Evolutionary conservation across 2,113 vertebrate species (phyloP).

Genomic region (Haemorhous mexicanus): DNA sequence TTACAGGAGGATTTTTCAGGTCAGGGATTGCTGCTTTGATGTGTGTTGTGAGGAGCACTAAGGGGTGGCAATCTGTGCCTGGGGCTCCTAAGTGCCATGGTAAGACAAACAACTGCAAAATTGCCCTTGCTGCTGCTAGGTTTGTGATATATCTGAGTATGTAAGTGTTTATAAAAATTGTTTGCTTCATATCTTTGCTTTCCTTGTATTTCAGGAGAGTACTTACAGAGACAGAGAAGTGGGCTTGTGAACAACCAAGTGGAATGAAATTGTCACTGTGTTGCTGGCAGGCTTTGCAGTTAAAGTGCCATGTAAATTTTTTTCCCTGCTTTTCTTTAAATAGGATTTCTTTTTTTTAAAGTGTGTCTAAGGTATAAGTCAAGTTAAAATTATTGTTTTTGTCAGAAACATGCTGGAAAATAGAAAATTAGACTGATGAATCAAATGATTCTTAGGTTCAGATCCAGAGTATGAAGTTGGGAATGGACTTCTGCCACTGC

Average conservation of each 20-base stretch:
- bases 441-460: neutral
- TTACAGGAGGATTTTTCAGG: neutral
- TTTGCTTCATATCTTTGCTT: neutral
- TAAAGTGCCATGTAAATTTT: neutral
- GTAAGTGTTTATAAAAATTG: slow-evolving; percentile 5
- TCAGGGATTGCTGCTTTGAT: neutral
- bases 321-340: neutral
- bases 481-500: neutral
- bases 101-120: neutral
- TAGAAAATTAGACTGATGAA: neutral
- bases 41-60: neutral
- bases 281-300: neutral
- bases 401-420: neutral
- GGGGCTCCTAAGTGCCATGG: neutral
- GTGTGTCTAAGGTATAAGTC: neutral
- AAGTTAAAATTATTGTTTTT: neutral
- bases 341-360: neutral
- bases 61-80: neutral
- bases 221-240: neutral
- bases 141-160: neutral
- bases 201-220: neutral
- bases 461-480: neutral
- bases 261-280: slow-evolving; percentile 2
- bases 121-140: neutral
- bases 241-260: neutral